Base-by-base conservation (phyloP, 2,888 invertebrate species). In the Pherbina coryleti region DNA sequence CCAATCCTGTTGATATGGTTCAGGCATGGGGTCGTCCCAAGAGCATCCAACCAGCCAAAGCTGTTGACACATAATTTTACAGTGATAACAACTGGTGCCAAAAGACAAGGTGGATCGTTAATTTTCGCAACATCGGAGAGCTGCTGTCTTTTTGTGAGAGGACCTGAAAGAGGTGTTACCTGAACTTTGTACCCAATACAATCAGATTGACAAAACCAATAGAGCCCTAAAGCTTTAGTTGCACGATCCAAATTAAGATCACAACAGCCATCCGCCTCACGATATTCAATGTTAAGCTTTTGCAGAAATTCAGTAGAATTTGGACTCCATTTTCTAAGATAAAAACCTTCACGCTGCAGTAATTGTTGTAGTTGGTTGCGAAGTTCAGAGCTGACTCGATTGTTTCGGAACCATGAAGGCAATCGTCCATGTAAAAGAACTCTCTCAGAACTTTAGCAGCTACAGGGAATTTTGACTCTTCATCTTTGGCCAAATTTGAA, bases 401-500 rank as follows among this genome's bases (percentile, higher is more conserved):
- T 3, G 70, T 14, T 17, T 76, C 64, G 31, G 77, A n/a, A 2
- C 74, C 79, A 49, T 79, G 74, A 8, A 80, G 70, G 44, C 76
- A 75, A n/a, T 80, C 79, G 76, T 80, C 81, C 77, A 79, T 76
- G 51, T 78, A 81, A 25, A 81, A 80, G 11, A 67, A 34, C 25
- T 79, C 77, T 11, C 37, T 67, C 1, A 80, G 17, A 31, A 79
- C 34, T 19, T 77, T 60, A 2, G 77, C 76, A 28, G 81, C 76
- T 72, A 53, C 74, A 5, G 79, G 78, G 75, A 66, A 79, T 5
- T 70, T 74, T 11, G 49, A 37, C 31, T 75, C 69, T 53, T 78
- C 71, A 57, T 79, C 78, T 14, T 28, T 51, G 9, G 79, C 80
- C 25, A 80, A 22, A 1, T 76, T 2, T 81, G 75, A 8, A 81